A percentile compares a stretch with the other conserved stretches of the same genome.
Evolutionary conservation across 2,888 invertebrate genomes (phyloP).

Genomic region (Mactromeris polynyma): DNA sequence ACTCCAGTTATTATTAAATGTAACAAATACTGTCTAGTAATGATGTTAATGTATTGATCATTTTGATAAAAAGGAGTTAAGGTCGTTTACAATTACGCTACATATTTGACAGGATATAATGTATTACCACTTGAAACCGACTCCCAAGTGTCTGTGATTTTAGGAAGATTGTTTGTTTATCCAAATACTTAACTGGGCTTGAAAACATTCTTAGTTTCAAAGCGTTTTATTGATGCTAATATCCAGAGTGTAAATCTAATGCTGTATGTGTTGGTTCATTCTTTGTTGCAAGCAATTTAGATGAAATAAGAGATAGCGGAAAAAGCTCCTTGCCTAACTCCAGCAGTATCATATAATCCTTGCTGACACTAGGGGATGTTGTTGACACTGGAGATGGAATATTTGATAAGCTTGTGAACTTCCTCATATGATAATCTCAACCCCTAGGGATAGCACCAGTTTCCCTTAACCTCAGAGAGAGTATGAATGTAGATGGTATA

Average conservation of each 20-base stretch:
- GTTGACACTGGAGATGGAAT: slow-evolving; percentile 12
- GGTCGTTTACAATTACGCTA: background rate
- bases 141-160: background rate
- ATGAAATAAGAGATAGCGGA: background rate
- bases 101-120: background rate
- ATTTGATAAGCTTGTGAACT: slow-evolving; percentile 8
- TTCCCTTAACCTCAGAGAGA: background rate
- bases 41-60: background rate
- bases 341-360: background rate
- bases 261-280: background rate
- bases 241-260: background rate
- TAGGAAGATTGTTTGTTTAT: background rate
- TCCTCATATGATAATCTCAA: background rate
- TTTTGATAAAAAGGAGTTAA: background rate
- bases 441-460: background rate
- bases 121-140: background rate
- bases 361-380: background rate
- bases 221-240: background rate
- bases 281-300: slow-evolving; percentile 3
- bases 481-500: too few relatives aligned
- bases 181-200: background rate
- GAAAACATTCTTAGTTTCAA: background rate
- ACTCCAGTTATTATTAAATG: background rate
- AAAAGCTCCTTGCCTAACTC: background rate
- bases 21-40: background rate